Conservation (phyloP, 2,888 invertebrate genomes). For the Mimumesa dahlbomi region DNA sequence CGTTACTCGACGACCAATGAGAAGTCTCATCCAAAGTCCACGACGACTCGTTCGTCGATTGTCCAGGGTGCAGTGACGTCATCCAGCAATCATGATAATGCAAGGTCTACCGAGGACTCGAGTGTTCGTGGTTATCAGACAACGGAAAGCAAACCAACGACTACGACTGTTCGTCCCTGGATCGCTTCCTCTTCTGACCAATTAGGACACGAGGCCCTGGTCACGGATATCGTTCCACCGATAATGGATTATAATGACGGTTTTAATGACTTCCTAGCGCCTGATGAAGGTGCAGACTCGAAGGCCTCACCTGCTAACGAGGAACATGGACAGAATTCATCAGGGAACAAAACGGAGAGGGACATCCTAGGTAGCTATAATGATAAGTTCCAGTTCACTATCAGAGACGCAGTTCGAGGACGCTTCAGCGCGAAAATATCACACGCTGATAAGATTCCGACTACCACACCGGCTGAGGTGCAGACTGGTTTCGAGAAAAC, state of each 20-base stretch:
- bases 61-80: not conserved
- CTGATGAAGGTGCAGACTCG: not conserved
- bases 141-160: not conserved
- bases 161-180: conserved; percentile 15
- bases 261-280: not conserved
- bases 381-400: not conserved
- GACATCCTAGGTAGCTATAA: not conserved
- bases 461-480: no score
- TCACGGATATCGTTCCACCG: conserved; percentile 35
- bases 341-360: conserved; percentile 2
- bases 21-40: not conserved
- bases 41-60: conserved; percentile 15
- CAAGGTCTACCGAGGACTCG: not conserved
- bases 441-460: not conserved
- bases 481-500: not conserved
- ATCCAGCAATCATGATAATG: not conserved
- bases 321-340: not conserved
- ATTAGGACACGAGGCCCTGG: conserved; percentile 3
- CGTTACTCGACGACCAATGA: conserved; percentile 21
- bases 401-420: not conserved
- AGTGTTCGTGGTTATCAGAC: not conserved
- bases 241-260: conserved; percentile 19
- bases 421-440: not conserved
- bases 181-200: conserved; percentile 4
- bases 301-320: not conserved